phyloP scores from a whole-genome alignment of 1,140 invertebrate species.

The Drosophila quadrilineata region DNA sequence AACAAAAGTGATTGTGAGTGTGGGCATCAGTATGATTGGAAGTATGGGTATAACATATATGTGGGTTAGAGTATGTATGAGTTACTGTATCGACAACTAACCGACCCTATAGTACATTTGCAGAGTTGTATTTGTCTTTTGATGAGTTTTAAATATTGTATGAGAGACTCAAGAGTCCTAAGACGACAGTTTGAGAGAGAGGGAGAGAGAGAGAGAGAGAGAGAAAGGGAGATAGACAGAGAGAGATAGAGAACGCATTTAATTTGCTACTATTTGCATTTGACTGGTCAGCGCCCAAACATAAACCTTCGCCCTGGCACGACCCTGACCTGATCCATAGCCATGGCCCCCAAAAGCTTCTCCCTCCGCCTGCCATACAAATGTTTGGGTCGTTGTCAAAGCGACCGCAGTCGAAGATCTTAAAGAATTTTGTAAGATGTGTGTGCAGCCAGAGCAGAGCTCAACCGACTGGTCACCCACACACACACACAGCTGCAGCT shows the following conservation, averaged over 20 bases:
- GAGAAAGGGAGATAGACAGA: too few species aligned
- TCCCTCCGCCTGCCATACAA: background rate
- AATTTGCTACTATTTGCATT: conserved; percentile 56
- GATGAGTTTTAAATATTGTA: conserved; percentile 67
- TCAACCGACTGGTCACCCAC: conserved; percentile 18
- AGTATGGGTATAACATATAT: too few species aligned
- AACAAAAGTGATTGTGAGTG: conserved; percentile 55
- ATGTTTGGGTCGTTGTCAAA: conserved; percentile 66
- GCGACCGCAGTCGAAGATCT: conserved; percentile 78
- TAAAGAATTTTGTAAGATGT: conserved; percentile 76
- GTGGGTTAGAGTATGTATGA: too few species aligned
- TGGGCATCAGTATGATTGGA: too few species aligned
- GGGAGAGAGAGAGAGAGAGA: too few species aligned
- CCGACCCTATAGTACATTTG: conserved; percentile 2
- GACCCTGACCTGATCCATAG: background rate
- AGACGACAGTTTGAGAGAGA: too few species aligned
- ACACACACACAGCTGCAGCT: conserved; percentile 67
- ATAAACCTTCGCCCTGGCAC: background rate
- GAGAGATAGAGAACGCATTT: conserved; percentile 40
- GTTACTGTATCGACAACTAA: too few species aligned
- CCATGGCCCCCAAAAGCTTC: background rate
- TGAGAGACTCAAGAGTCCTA: too few species aligned
- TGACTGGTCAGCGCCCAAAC: conserved; percentile 41
- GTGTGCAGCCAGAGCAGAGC: conserved; percentile 28
- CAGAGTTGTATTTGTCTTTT: conserved; percentile 39